A percentile compares a stretch with the other conserved stretches of the same genome.
phyloP scores from a whole-genome alignment of 1,140 invertebrate species.

The Heliconius himera region DNA sequence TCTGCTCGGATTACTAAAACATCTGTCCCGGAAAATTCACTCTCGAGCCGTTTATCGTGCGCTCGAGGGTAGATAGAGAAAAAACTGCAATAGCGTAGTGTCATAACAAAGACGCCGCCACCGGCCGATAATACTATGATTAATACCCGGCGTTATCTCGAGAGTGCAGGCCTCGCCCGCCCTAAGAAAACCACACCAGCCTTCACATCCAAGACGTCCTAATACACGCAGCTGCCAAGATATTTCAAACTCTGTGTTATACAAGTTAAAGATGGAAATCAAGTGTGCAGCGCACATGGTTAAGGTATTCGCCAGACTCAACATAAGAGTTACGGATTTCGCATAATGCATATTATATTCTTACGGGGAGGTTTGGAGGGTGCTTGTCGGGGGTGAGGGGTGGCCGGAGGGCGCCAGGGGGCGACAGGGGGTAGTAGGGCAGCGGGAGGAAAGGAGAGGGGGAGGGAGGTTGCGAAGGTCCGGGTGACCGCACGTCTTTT shows the following conservation, averaged over 20 bases:
- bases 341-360: constrained; percentile 81
- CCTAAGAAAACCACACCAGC: constrained; percentile 42
- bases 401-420: neutral
- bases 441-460: neutral
- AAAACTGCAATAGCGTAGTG: constrained; percentile 79
- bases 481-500: constrained; percentile 78
- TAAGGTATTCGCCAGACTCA: constrained; percentile 66
- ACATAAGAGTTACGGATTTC: constrained; percentile 79
- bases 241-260: neutral
- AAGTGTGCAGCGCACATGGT: constrained; percentile 27
- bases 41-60: constrained; percentile 70
- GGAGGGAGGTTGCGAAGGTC: constrained; percentile 33
- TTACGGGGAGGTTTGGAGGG: constrained; percentile 53
- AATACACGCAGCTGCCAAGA: constrained; percentile 16
- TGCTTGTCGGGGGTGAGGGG: constrained; percentile 20
- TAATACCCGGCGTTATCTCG: constrained; percentile 79
- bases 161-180: constrained; percentile 74
- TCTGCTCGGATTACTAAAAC: constrained; percentile 73
- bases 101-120: constrained; percentile 78
- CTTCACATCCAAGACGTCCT: constrained; percentile 26
- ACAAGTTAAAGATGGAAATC: constrained; percentile 1
- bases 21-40: constrained; percentile 81
- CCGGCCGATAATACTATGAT: constrained; percentile 79
- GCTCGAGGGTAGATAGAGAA: constrained; percentile 75
- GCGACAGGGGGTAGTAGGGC: neutral